Percentiles rank a stretch among this genome's conserved stretches.
Conservation (phyloP, 1,140 invertebrate genomes). For the Ditylenchus dipsaci region DNA sequence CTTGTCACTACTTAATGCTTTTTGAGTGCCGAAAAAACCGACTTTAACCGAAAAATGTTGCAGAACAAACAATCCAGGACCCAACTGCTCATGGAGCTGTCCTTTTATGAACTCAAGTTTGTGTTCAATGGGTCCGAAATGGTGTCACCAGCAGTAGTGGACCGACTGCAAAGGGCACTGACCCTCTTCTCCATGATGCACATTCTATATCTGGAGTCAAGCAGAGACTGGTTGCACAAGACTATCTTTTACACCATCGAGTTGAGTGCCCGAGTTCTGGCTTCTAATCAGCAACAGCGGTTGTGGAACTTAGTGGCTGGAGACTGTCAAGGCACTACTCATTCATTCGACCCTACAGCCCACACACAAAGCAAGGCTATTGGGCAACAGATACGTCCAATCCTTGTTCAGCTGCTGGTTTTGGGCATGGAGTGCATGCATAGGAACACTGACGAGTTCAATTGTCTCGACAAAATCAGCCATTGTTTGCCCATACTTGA, state of each 20-base stretch:
- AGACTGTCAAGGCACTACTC: neutral
- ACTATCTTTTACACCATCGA: neutral
- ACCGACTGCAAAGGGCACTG: neutral
- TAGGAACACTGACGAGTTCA: neutral
- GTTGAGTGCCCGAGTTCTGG: neutral
- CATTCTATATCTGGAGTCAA: neutral
- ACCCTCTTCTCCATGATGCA: neutral
- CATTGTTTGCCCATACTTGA: neutral
- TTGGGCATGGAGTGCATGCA: neutral
- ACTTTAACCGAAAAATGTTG: neutral
- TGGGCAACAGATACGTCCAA: neutral
- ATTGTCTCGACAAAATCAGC: slow-evolving; percentile 3
- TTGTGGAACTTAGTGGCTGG: neutral
- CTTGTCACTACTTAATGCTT: too few species aligned
- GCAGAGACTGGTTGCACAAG: neutral
- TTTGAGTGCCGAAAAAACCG: too few species aligned
- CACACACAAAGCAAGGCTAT: neutral
- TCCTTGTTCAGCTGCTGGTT: neutral
- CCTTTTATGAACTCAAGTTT: slow-evolving; percentile 6
- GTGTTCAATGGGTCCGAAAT: neutral
- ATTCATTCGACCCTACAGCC: neutral
- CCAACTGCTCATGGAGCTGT: neutral
- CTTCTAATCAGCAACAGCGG: neutral
- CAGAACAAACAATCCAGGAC: neutral
- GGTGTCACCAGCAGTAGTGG: neutral